Percentiles rank a stretch among this genome's conserved stretches.
These are phyloP conservation scores for Cladopsammia gracilis DNA, from an alignment of 64 coral and sea anemone genomes.

Conservation along the genomic window DNA sequence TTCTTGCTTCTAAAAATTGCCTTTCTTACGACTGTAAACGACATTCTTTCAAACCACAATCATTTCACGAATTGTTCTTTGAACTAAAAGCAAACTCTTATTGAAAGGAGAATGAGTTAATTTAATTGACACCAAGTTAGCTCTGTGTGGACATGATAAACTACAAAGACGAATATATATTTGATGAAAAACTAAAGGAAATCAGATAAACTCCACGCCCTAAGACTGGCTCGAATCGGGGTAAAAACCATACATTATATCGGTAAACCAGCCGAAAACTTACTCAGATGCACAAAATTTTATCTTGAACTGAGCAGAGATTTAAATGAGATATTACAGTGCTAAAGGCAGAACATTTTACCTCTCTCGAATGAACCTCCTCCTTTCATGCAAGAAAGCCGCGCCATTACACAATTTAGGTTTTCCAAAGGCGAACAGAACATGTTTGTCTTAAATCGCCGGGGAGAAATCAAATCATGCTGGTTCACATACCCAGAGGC, in stretches of 20 bases:
- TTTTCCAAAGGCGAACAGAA: neutral
- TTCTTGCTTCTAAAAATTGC: neutral
- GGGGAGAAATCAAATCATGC: neutral
- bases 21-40: neutral
- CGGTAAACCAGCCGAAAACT: too few relatives aligned
- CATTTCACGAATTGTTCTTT: neutral
- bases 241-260: too few relatives aligned
- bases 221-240: too few relatives aligned
- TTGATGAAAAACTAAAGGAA: neutral
- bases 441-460: neutral
- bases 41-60: neutral
- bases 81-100: neutral
- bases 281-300: neutral
- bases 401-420: neutral
- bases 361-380: neutral
- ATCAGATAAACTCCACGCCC: neutral
- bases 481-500: slow-evolving; percentile 9
- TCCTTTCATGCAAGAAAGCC: neutral
- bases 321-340: too few relatives aligned
- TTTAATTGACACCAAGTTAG: slow-evolving; percentile 3
- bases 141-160: neutral
- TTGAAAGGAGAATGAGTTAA: slow-evolving; percentile 1
- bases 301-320: neutral
- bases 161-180: neutral
- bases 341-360: neutral